Conservation (phyloP, 2,888 invertebrate species). For the Chrysotoxum bicinctum region DNA sequence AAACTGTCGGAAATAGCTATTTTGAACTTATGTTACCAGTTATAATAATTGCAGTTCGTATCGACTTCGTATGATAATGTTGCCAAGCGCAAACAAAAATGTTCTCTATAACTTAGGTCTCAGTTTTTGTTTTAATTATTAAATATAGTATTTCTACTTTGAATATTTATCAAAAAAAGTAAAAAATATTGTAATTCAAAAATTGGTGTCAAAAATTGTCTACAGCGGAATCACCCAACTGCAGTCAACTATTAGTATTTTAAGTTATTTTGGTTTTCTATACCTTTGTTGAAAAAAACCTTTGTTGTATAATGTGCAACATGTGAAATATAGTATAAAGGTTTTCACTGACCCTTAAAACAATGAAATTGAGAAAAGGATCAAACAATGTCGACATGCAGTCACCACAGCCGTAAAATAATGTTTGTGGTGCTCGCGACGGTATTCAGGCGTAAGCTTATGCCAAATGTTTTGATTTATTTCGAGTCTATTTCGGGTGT, state of each 20-base stretch:
- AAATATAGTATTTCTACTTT: too few relatives aligned
- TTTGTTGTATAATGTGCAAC: constrained; percentile 1
- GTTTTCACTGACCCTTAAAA: constrained; percentile 38
- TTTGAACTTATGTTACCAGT: too few relatives aligned
- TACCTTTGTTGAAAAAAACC: background rate
- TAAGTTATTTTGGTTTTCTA: background rate
- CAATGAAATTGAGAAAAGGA: constrained; percentile 33
- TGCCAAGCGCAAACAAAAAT: too few relatives aligned
- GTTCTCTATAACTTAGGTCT: too few relatives aligned
- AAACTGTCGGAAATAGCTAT: too few relatives aligned
- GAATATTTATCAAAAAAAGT: too few relatives aligned
- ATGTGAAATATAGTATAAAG: background rate
- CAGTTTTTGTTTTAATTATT: too few relatives aligned
- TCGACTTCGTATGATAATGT: too few relatives aligned
- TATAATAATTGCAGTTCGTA: too few relatives aligned
- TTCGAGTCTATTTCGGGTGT: constrained; percentile 39
- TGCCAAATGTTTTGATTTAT: constrained; percentile 37
- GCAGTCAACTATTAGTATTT: background rate
- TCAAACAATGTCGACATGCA: constrained; percentile 38
- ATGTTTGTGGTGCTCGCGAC: background rate
- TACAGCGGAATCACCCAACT: background rate
- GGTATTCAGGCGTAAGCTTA: background rate
- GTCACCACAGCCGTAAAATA: background rate
- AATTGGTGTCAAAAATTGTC: too few relatives aligned
- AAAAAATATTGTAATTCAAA: too few relatives aligned